phyloP scores from a whole-genome alignment of 2,797 vertebrate species.

The Oophaga sylvatica region DNA sequence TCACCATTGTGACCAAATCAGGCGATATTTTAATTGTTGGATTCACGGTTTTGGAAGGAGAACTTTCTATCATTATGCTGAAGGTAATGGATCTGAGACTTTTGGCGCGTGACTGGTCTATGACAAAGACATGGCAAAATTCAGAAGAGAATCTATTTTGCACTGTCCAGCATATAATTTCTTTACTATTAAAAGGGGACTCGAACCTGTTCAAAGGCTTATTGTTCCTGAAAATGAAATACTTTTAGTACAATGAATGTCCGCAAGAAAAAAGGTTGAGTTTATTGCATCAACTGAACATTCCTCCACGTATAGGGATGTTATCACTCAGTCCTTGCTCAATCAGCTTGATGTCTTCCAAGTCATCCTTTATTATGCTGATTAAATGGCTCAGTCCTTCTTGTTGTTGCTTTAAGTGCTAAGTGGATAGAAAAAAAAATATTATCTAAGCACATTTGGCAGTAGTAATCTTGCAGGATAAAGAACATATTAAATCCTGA shows the following conservation, averaged over 20 bases:
- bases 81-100: neutral
- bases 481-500: too few relatives aligned
- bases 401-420: slow-evolving; percentile 98
- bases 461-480: neutral
- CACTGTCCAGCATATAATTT: neutral
- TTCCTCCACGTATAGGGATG: slow-evolving; percentile 84
- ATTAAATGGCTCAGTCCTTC: slow-evolving; percentile 95
- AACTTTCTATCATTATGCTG: neutral
- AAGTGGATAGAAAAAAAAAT: slow-evolving; percentile 46
- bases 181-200: neutral
- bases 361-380: slow-evolving; percentile 93
- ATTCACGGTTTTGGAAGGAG: neutral
- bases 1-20: neutral
- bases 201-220: neutral
- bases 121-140: neutral
- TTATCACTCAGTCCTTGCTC: slow-evolving; percentile 91
- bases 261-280: neutral
- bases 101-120: neutral
- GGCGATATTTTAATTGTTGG: neutral
- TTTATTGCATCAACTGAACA: slow-evolving; percentile 82
- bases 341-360: slow-evolving; percentile 95
- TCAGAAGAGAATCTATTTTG: neutral
- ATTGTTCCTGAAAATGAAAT: neutral
- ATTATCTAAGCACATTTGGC: neutral
- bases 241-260: slow-evolving; percentile 4